Percentiles rank a stretch among this genome's conserved stretches.
phyloP scores from a whole-genome alignment of 2,113 vertebrate species.

The Lamprologus speciosus region DNA sequence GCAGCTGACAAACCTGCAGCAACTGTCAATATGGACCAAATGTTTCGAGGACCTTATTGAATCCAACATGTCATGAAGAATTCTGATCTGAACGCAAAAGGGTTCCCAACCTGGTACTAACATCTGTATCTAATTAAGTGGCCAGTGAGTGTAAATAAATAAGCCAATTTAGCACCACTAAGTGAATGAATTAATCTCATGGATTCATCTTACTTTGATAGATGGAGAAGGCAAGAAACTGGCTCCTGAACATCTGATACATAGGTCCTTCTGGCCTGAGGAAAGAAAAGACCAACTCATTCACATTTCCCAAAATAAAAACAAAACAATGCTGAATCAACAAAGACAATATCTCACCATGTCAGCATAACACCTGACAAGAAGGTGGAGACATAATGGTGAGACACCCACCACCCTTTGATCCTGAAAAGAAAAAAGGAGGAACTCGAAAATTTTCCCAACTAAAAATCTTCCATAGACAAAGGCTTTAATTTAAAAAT shows the following conservation, averaged over 20 bases:
- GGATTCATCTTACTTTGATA: slow-evolving; percentile 87
- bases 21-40: not conserved
- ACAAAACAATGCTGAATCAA: not conserved
- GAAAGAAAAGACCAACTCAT: not conserved
- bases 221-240: slow-evolving; percentile 95
- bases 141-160: not conserved
- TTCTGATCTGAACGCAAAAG: no score
- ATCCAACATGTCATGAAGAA: not conserved
- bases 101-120: not conserved
- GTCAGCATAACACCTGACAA: slow-evolving; percentile 97
- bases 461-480: not conserved
- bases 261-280: slow-evolving; percentile 90
- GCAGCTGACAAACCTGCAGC: not conserved
- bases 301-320: not conserved
- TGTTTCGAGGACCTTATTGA: not conserved
- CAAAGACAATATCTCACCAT: slow-evolving; percentile 73
- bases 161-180: not conserved
- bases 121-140: not conserved
- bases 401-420: slow-evolving; percentile 99
- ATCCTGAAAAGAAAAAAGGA: slow-evolving; percentile 67
- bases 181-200: not conserved
- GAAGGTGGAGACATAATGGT: slow-evolving; percentile 95
- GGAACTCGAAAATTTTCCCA: not conserved
- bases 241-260: slow-evolving; percentile 94
- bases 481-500: not conserved